Conservation (phyloP, 2,888 invertebrate genomes). For the Linyphia triangularis region DNA sequence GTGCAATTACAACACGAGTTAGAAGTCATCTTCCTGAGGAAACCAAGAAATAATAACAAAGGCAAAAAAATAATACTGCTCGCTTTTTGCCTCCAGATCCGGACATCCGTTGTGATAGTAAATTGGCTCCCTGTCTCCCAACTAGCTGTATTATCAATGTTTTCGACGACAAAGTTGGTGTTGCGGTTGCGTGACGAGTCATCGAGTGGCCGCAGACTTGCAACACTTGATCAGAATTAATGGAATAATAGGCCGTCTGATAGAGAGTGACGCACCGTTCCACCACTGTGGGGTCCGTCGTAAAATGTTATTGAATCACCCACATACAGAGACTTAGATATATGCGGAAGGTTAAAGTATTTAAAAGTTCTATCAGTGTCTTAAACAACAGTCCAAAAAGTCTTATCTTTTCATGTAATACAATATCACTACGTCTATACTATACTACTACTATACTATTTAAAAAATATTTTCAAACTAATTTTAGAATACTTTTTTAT, state of each 20-base stretch:
- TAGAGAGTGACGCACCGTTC: conserved; percentile 40
- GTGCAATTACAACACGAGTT: not conserved
- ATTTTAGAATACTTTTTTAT: no score
- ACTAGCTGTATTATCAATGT: no score
- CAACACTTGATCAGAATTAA: conserved; percentile 26
- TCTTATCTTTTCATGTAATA: no score
- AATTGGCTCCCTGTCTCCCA: not conserved
- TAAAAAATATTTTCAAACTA: no score
- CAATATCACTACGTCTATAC: no score
- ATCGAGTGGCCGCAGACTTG: not conserved
- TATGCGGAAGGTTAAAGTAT: not conserved
- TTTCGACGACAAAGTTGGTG: not conserved
- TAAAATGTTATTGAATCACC: conserved; percentile 41
- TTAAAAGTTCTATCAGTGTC: no score
- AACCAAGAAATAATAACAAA: not conserved
- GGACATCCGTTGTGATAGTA: conserved; percentile 50
- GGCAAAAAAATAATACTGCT: not conserved
- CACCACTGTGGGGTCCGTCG: not conserved
- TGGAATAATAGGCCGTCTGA: conserved; percentile 46
- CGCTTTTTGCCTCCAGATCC: conserved; percentile 38
- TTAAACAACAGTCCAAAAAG: no score
- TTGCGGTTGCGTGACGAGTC: not conserved
- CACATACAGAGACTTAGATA: not conserved
- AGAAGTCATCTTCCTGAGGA: conserved; percentile 48
- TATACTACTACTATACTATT: no score